Evolutionary conservation across 2,113 vertebrate species (phyloP).

Genomic region (Callithrix jacchus): DNA sequence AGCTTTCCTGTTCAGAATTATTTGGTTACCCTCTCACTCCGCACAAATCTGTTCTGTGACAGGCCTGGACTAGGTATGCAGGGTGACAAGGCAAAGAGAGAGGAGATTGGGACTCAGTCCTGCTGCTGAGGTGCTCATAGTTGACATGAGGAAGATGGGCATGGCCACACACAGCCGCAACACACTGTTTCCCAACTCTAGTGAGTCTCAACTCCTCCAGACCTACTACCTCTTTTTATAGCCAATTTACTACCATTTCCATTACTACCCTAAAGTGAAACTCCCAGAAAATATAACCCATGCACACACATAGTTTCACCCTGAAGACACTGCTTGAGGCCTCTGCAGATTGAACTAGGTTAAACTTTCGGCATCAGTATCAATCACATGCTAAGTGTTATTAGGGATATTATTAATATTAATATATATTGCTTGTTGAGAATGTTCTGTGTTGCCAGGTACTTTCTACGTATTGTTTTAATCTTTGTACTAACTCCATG

Average conservation of each 20-base stretch:
- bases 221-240: not conserved
- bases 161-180: not conserved
- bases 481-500: not conserved
- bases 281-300: not conserved
- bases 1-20: not conserved
- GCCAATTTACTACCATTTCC: not conserved
- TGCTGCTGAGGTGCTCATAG: not conserved
- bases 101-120: not conserved
- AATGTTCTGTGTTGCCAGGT: not conserved
- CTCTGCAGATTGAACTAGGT: not conserved
- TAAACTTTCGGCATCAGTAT: not conserved
- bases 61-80: not conserved
- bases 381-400: not conserved
- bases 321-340: not conserved
- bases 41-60: not conserved
- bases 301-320: not conserved
- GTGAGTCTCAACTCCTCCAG: not conserved
- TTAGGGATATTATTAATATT: not conserved
- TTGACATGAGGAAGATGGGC: not conserved
- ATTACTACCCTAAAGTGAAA: constrained; percentile 25
- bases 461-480: not conserved
- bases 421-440: not conserved
- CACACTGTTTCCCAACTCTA: not conserved
- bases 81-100: not conserved
- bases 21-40: not conserved